Base-by-base conservation (phyloP, 2,888 invertebrate species). In the Pocota personata region DNA sequence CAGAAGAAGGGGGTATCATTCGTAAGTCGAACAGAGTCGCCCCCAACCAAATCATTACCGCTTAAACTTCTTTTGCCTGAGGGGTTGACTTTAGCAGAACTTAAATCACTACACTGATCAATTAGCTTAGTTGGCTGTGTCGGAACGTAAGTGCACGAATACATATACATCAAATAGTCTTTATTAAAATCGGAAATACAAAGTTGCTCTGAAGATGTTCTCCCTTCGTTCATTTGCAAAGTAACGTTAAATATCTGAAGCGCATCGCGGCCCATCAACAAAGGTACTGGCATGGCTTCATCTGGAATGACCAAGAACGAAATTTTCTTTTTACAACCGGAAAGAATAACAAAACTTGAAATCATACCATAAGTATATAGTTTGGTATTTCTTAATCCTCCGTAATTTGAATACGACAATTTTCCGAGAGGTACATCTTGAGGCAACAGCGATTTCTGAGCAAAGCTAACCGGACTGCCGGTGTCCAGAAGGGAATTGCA, bases 391-490 rank as follows among this genome's bases (percentile, higher is more conserved):
- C 57, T 69, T 19, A 48, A 2, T 10, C 58, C 35, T n/a, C 5
- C 58, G 12, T 71, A 71, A 1, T 21, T 46, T 10, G 40, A 73
- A 19, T 52, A 62, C 3, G n/a, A 5, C 2, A 50, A 3, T 4
- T 8, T 24, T 37, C 37, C 30, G 4, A 50, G 3, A 2, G 6
- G 4, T 6, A 75, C 37, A 3, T 35, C 69, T 37, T 76, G 67
- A 14, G 75, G 83, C 60, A 87, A 21, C 7, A 79, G 1, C 0
- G 55, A 35, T n/a, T 48, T 50, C 12, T 14, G 30, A 14, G 80
- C 40, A 21, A 86, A 80, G 16, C 82, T 82, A 57, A 67, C 32
- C 14, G 78, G 82, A 57, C 82, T 82, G 10, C 82, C 82, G 40
- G 50, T 87, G 16, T 82, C 87, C 40, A 87, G n/a, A n/a, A 19